Evolutionary conservation across 2,888 invertebrate species (phyloP).

Genomic region (Thereva nobilitata): DNA sequence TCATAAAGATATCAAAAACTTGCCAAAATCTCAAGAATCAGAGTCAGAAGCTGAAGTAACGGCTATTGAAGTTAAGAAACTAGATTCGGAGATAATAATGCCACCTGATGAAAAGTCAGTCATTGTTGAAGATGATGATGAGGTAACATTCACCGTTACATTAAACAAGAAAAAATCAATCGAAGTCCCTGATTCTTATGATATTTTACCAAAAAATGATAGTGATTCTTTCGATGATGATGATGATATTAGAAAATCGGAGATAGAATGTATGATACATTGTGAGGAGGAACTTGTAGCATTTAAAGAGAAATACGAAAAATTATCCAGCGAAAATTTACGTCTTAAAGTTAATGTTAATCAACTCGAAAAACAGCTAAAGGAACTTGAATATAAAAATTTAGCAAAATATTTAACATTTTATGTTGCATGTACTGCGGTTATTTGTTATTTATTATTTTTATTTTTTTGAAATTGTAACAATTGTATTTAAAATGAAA

Average conservation of each 20-base stretch:
- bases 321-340: slow-evolving; percentile 51
- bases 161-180: slow-evolving; percentile 12
- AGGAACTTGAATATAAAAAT: slow-evolving; percentile 45
- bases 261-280: slow-evolving; percentile 51
- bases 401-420: slow-evolving; percentile 49
- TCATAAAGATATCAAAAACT: too few relatives aligned
- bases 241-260: slow-evolving; percentile 42
- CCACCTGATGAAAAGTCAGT: too few relatives aligned
- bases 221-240: slow-evolving; percentile 8
- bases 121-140: too few relatives aligned
- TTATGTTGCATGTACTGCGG: slow-evolving; percentile 50
- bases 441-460: slow-evolving; percentile 52
- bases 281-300: slow-evolving; percentile 56
- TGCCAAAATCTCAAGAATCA: too few relatives aligned
- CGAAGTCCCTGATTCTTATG: neutral
- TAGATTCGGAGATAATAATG: too few relatives aligned
- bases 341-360: slow-evolving; percentile 52
- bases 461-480: slow-evolving; percentile 46
- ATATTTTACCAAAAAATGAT: neutral
- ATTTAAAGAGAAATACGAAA: slow-evolving; percentile 55
- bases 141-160: neutral
- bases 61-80: too few relatives aligned
- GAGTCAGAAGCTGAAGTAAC: too few relatives aligned
- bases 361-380: slow-evolving; percentile 47
- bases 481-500: neutral